Base-by-base conservation (phyloP, 1,140 invertebrate genomes). In the Penaeus chinensis region DNA sequence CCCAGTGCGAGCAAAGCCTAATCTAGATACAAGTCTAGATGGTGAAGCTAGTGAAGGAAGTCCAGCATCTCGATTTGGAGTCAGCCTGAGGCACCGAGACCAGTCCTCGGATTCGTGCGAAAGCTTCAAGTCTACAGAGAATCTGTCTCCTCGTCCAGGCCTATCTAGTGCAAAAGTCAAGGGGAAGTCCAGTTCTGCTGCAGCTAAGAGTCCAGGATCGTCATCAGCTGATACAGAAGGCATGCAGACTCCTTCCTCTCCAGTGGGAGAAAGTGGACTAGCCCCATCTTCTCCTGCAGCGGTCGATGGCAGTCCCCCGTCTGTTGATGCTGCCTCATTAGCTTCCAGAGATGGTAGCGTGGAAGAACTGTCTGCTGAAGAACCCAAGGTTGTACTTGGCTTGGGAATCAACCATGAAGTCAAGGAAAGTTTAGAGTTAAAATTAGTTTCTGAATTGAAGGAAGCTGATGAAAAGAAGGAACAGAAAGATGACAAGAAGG, bases 61-160 rank as follows among this genome's bases (percentile, higher is more conserved):
- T 91, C 95, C 95, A 2, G 95, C 94, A 90, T 95, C 95, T 24
- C 92, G 95, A 65, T 96, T 96, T 89, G 95, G 95, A 5, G 95
- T 96, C 0, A 95, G 94, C 91, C 92, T 96, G 71, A 93, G 95
- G 62, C 95, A 95, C 74, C 92, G 95, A 19, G 95, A 95, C 89
- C 93, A 94, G 8, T 94, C 94, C 10, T 94, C 94, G 0, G 94
- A 94, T 89, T 94, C 94, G n/a, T 94, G 94, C 89, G 94, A 93
- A 86, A 93, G 93, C 89, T 91, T 92, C 47, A 92, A 92, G 79
- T 92, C 92, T 32, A 91, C 91, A 76, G 92, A 92, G 82, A 86
- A 89, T 66, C 61, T 91, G 87, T 91, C 89, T 13, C 84, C 89
- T 32, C 80, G 86, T 61, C 60, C 80, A 60, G 86, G 78, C 20